phyloP scores from a whole-genome alignment of 2,888 invertebrate species.

The Andrena haemorrhoa region DNA sequence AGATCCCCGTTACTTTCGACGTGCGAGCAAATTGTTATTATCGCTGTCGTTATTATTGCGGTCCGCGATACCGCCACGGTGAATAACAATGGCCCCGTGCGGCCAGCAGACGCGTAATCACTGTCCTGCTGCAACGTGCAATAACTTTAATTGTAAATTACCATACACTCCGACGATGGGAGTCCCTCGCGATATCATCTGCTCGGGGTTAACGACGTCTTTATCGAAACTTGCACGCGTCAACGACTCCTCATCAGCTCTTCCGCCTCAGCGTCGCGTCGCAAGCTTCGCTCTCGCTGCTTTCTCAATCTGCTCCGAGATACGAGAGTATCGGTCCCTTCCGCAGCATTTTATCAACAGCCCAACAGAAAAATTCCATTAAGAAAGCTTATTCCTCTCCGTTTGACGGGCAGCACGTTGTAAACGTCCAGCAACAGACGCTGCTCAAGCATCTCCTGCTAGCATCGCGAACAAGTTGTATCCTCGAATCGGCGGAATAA shows the following conservation, averaged over 20 bases:
- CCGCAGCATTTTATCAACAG: no score
- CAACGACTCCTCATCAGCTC: not conserved
- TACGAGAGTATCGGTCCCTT: no score
- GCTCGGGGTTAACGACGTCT: slow-evolving; percentile 32
- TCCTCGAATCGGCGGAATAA: slow-evolving; percentile 9
- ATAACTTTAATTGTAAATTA: slow-evolving; percentile 62
- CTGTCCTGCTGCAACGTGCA: slow-evolving; percentile 18
- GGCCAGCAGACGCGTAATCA: slow-evolving; percentile 19
- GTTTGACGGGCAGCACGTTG: no score
- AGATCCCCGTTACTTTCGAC: slow-evolving; percentile 49
- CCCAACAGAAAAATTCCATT: no score
- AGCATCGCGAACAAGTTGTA: not conserved
- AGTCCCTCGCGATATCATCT: slow-evolving; percentile 33
- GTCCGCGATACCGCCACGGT: slow-evolving; percentile 36
- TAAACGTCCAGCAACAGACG: slow-evolving; percentile 7
- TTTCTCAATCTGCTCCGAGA: no score
- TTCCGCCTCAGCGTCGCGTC: no score
- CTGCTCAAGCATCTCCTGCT: not conserved
- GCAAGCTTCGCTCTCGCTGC: no score
- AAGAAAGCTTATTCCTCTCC: no score
- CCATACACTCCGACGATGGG: slow-evolving; percentile 28
- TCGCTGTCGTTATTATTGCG: slow-evolving; percentile 57
- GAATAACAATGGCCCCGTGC: slow-evolving; percentile 56
- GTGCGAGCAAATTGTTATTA: slow-evolving; percentile 56
- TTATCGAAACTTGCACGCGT: slow-evolving; percentile 22